A percentile compares a stretch with the other conserved stretches of the same genome.
phyloP scores from a whole-genome alignment of 2,797 vertebrate genomes.

The Chelmon rostratus region DNA sequence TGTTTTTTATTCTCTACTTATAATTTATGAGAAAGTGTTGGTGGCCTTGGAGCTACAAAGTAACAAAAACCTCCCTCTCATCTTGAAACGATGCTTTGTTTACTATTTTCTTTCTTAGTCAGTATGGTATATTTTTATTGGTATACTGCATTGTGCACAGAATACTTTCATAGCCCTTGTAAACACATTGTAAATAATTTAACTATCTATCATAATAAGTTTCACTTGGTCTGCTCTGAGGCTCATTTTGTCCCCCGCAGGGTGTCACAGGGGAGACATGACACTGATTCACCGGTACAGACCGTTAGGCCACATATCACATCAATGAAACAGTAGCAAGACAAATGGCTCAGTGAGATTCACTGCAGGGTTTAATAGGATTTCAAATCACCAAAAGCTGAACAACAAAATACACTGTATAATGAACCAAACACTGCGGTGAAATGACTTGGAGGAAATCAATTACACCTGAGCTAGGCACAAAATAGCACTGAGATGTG shows the following conservation, averaged over 20 bases:
- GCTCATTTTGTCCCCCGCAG: constrained; percentile 32
- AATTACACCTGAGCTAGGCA: constrained; percentile 74
- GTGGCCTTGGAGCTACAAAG: constrained; percentile 36
- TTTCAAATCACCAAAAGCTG: constrained; percentile 75
- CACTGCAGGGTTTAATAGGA: constrained; percentile 71
- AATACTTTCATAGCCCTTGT: neutral
- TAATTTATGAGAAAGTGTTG: constrained; percentile 22
- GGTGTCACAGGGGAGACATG: constrained; percentile 55
- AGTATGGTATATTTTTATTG: neutral
- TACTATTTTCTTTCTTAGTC: neutral
- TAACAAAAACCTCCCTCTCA: no score
- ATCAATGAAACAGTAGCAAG: constrained; percentile 75
- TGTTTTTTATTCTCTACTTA: constrained; percentile 16
- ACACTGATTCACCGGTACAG: constrained; percentile 62
- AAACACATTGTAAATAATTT: constrained; percentile 17
- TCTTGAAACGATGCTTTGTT: neutral
- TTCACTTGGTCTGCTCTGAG: constrained; percentile 27
- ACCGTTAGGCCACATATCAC: constrained; percentile 63
- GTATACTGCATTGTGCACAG: neutral
- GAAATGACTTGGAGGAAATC: constrained; percentile 80
- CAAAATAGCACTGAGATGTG: constrained; percentile 68
- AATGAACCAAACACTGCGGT: constrained; percentile 76
- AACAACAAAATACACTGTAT: constrained; percentile 74
- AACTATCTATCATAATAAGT: constrained; percentile 18
- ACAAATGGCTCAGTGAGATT: constrained; percentile 70